A percentile compares a stretch with the other conserved stretches of the same genome.
phyloP scores from a whole-genome alignment of 1,140 invertebrate genomes.

The Acromyrmex charruanus region DNA sequence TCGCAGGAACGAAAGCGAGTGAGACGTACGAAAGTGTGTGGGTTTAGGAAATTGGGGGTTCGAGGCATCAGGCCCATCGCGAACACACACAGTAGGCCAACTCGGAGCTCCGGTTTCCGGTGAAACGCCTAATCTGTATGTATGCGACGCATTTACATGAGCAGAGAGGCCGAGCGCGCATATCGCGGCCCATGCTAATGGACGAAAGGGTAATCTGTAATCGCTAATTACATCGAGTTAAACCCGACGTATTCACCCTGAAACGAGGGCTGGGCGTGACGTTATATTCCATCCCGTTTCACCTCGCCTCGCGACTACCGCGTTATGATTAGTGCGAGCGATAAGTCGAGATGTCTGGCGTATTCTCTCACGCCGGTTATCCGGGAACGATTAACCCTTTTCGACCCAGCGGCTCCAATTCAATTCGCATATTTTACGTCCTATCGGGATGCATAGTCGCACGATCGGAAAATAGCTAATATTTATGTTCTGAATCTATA shows the following conservation, averaged over 20 bases:
- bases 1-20: background rate
- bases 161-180: slow-evolving; percentile 48
- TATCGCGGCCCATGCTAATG: slow-evolving; percentile 74
- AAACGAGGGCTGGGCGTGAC: slow-evolving; percentile 72
- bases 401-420: slow-evolving; percentile 53
- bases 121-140: slow-evolving; percentile 62
- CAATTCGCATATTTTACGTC: slow-evolving; percentile 51
- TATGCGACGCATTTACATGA: slow-evolving; percentile 67
- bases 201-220: slow-evolving; percentile 80
- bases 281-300: slow-evolving; percentile 65
- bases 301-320: background rate
- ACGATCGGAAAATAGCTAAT: background rate
- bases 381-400: slow-evolving; percentile 69
- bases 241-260: slow-evolving; percentile 77
- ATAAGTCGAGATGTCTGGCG: slow-evolving; percentile 78
- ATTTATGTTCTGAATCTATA: slow-evolving; percentile 10
- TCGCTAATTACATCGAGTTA: slow-evolving; percentile 81
- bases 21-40: slow-evolving; percentile 7
- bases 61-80: background rate
- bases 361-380: slow-evolving; percentile 76
- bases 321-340: slow-evolving; percentile 78
- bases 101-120: slow-evolving; percentile 24
- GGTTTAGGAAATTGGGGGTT: slow-evolving; percentile 21
- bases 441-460: slow-evolving; percentile 18
- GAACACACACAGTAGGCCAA: background rate